Evolutionary conservation across 2,888 invertebrate species (phyloP).

Genomic region (Noctua janthina): DNA sequence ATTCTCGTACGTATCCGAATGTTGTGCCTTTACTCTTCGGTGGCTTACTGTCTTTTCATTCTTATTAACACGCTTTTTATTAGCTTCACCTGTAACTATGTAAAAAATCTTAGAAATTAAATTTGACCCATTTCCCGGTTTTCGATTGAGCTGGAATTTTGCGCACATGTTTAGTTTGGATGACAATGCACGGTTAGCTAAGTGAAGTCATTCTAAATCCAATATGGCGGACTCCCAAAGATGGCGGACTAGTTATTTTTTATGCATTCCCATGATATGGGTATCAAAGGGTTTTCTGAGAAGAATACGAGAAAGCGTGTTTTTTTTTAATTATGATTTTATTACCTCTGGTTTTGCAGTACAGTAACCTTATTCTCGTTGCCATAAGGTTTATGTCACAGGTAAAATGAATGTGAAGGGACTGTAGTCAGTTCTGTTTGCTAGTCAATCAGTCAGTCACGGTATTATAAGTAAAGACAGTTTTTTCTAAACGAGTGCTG

Average conservation of each 20-base stretch:
- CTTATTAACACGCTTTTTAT: not conserved
- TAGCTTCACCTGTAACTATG: not conserved
- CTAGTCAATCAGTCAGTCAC: conserved; percentile 2
- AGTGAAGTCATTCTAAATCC: not conserved
- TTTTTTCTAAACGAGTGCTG: not conserved
- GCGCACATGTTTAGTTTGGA: not conserved
- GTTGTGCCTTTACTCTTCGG: too few species aligned
- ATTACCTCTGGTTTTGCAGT: not conserved
- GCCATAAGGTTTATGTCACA: not conserved
- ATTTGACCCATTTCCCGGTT: too few species aligned
- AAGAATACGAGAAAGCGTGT: not conserved
- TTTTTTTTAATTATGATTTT: not conserved
- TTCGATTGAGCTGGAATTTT: not conserved
- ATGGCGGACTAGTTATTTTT: not conserved
- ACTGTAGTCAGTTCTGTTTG: not conserved
- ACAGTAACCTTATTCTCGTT: not conserved
- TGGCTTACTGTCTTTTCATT: not conserved
- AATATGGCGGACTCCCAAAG: not conserved
- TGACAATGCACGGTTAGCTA: not conserved
- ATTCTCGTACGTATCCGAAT: not conserved
- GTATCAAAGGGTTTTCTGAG: not conserved
- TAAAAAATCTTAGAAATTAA: not conserved
- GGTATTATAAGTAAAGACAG: not conserved
- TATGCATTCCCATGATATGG: not conserved
- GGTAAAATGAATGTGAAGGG: not conserved